Evolutionary conservation across 2,888 invertebrate genomes (phyloP), one percentile per base, ranked within the genome.

Genomic region (Epistrophe eligans): DNA sequence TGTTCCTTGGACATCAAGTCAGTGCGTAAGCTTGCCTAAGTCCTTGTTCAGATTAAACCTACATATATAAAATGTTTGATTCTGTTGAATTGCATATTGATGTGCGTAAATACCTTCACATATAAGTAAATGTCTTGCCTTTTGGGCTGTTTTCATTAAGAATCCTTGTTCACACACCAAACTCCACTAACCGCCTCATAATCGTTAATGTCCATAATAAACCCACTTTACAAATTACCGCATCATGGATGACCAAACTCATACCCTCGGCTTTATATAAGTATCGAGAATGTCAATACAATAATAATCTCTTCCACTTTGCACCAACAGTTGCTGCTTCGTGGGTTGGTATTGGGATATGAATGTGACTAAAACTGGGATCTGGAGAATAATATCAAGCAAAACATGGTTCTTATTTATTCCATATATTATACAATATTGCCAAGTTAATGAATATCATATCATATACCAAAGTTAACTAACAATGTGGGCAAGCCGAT

Each of bases 371-470:
- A n/a, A 70, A 52, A 38, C 67, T 67, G 4, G 50, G 8, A 62
- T 32, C 32, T 66, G 66, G n/a, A 67, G 67, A 67, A 67, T 67
- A 70, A 70, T 70, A 70, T 40, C 38, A 43, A 40, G 40, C 55
- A 79, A 64, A 58, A 80, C 62, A 66, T 66, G 35, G 62, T 77
- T 60, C 52, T 79, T 77, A 52, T 77, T 57, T 15, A 52, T 77
- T 57, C 28, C 52, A 55, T 32, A n/a, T 48, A 67, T 67, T 67
- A 77, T 67, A 77, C 67, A 77, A 85, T 77, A 74, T 48, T 71
- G 55, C 66, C 67, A 52, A 82, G 71, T 79, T 87, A 83, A 87
- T 83, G 83, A 79, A 87, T 83, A 87, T 79, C 71, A 74, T 76
- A 82, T 71, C 74, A 76, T 58, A 76, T 58, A 73, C 71, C 43